Evolutionary conservation across 1,140 invertebrate genomes (phyloP), one percentile per base, ranked within the genome.

Genomic region (Cecropterus lyciades): DNA sequence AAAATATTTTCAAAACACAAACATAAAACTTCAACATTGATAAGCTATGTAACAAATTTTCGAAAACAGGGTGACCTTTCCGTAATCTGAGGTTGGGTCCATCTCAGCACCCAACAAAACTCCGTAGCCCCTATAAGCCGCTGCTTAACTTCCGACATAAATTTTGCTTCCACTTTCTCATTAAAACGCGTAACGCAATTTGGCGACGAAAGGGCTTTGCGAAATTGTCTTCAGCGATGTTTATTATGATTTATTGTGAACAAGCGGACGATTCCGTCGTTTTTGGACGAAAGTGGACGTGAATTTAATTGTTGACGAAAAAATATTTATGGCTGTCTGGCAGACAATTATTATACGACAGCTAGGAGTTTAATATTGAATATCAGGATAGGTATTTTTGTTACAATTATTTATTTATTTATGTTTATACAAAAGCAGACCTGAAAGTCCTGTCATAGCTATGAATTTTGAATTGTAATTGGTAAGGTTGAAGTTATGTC

Each of bases 101-200:
- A 40, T 40, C 37, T 13, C 37, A 9, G 1, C 11, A 11, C 17
- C 17, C n/a, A 43, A 57, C 55, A 43, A 42, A 17, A 24, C n/a
- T 14, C 40, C 7, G 33, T 30, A 48, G 46, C 40, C 66, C 52
- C 33, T 70, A 14, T 67, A 74, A 71, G 65, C 69, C 48, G 46
- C 53, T 70, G 66, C 67, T 72, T 83, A 79, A 81, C 80, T 81
- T 81, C 75, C 72, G 69, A 79, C 73, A 81, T 82, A 82, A 82
- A 82, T 82, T 82, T 76, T 67, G 70, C 73, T 66, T 73, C 76
- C 74, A 68, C 49, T 65, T 73, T 65, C 71, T 80, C 74, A 79
- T 84, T 81, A 81, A 77, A 80, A 71, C 69, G 48, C 49, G 72
- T 69, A 77, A 75, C 73, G 70, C 73, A 70, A 73, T 77, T 71